Evolutionary conservation across 2,888 invertebrate genomes (phyloP).

Genomic region (Eutolmus rufibarbis): DNA sequence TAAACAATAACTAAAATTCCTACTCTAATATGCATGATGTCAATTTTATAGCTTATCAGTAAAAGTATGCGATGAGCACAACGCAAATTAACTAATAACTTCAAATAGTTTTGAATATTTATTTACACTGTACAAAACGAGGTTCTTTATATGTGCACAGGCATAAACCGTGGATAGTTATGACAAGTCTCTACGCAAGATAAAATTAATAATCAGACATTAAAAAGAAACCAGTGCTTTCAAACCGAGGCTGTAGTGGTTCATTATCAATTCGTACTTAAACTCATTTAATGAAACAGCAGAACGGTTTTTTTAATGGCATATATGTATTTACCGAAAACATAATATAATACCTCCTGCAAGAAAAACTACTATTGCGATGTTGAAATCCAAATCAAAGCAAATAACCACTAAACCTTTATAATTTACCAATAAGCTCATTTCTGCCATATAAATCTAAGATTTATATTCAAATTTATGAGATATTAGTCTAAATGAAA

Average conservation of each 20-base stretch:
- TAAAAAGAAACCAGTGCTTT: neutral
- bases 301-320: neutral
- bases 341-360: neutral
- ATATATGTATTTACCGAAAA: neutral
- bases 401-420: neutral
- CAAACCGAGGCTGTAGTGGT: neutral
- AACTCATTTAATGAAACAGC: neutral
- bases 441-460: neutral
- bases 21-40: constrained; percentile 28
- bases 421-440: neutral
- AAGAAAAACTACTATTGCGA: neutral
- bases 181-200: neutral
- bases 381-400: neutral
- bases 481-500: neutral
- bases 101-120: constrained; percentile 12
- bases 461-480: neutral
- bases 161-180: neutral
- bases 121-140: constrained; percentile 29
- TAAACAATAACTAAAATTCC: constrained; percentile 23
- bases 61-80: constrained; percentile 6
- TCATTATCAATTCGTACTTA: neutral
- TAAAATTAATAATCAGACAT: neutral
- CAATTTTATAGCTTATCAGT: neutral
- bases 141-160: neutral
- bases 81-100: constrained; percentile 16